Percentiles rank a stretch among this genome's conserved stretches.
Evolutionary conservation across 2,888 invertebrate species (phyloP).

Genomic region (Cinara cedri): DNA sequence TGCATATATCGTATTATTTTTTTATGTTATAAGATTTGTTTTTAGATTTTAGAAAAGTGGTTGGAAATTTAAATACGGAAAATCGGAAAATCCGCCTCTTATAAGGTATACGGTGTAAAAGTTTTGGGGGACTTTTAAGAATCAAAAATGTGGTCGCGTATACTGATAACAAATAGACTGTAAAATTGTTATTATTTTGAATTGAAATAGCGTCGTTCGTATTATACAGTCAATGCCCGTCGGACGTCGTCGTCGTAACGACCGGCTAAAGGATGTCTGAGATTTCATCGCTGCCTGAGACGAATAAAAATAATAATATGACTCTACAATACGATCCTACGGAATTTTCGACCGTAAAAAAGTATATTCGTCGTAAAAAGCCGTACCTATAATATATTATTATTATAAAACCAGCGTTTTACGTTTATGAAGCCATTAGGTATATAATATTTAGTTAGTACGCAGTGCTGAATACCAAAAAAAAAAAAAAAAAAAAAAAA

Average conservation of each 20-base stretch:
- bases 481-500: neutral
- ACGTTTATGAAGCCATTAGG: slow-evolving; percentile 47
- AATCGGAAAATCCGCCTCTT: neutral
- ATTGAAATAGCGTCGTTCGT: neutral
- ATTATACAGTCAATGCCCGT: neutral
- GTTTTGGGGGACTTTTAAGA: too few species aligned
- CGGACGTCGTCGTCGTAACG: slow-evolving; percentile 12
- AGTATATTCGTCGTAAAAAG: neutral
- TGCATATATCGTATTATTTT: too few species aligned
- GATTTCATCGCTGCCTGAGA: slow-evolving; percentile 14
- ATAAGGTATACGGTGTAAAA: too few species aligned
- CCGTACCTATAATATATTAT: too few species aligned
- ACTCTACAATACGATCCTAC: slow-evolving; percentile 7
- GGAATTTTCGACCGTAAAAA: slow-evolving; percentile 23
- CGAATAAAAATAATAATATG: slow-evolving; percentile 18
- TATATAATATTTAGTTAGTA: slow-evolving; percentile 31
- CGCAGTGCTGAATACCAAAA: neutral
- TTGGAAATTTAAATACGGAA: too few species aligned
- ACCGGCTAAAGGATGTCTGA: slow-evolving; percentile 6
- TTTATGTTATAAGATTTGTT: too few species aligned
- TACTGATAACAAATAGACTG: neutral
- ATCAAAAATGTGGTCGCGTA: neutral
- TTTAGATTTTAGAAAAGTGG: too few species aligned
- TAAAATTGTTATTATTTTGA: neutral
- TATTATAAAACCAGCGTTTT: slow-evolving; percentile 31